Conservation (phyloP, 2,888 invertebrate species). For the Thecocarcelia acutangulata region DNA sequence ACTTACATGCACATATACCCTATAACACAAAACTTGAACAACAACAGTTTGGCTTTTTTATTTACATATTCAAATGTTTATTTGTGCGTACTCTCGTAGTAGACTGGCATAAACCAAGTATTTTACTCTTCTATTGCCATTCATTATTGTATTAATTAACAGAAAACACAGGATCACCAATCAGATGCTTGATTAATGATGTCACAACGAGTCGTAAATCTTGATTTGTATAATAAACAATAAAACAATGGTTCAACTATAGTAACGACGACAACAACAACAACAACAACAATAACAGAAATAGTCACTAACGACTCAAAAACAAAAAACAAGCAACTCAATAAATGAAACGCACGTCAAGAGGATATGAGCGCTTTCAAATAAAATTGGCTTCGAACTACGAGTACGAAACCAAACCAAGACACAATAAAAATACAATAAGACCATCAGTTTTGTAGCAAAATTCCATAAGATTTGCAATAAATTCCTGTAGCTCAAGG, state of each 20-base stretch:
- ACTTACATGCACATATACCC: conserved; percentile 17
- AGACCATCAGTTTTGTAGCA: no score
- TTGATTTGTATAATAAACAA: conserved; percentile 76
- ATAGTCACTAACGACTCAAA: not conserved
- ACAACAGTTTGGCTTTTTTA: not conserved
- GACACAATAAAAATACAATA: no score
- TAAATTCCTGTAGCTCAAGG: no score
- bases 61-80: not conserved
- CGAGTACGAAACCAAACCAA: no score
- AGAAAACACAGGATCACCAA: conserved; percentile 82
- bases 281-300: conserved; percentile 13
- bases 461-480: no score
- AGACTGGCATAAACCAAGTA: conserved; percentile 44
- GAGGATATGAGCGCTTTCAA: not conserved
- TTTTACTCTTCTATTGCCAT: conserved; percentile 74
- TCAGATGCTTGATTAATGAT: conserved; percentile 82
- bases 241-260: conserved; percentile 17
- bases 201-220: conserved; percentile 81
- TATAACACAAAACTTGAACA: not conserved
- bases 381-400: no score
- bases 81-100: conserved; percentile 19
- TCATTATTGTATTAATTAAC: conserved; percentile 82
- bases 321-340: not conserved
- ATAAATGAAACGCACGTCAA: not conserved
- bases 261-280: no score